phyloP scores from a whole-genome alignment of 1,140 invertebrate species.

The Polypedilum pembai region DNA sequence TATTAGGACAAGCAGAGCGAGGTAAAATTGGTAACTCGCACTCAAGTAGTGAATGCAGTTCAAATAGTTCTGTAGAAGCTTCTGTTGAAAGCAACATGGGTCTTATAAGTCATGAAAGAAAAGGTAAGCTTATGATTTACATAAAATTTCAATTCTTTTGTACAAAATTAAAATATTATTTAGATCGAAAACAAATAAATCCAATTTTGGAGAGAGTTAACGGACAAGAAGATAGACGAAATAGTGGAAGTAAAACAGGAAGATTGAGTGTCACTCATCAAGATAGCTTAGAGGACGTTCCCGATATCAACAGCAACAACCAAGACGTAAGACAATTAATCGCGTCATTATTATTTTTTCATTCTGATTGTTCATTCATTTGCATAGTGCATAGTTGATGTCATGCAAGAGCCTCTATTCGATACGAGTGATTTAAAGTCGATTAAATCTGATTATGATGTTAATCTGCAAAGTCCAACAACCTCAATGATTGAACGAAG shows the following conservation, averaged over 20 bases:
- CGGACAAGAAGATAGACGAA: constrained; percentile 36
- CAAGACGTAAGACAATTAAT: constrained; percentile 44
- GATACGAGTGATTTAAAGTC: constrained; percentile 44
- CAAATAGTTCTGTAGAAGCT: constrained; percentile 43
- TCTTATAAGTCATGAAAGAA: constrained; percentile 41
- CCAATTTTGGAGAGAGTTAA: constrained; percentile 33
- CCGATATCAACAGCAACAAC: constrained; percentile 38
- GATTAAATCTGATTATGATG: constrained; percentile 40
- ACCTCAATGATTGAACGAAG: constrained; percentile 42
- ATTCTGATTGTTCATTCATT: constrained; percentile 29
- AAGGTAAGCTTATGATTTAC: constrained; percentile 35
- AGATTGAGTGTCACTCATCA: constrained; percentile 33
- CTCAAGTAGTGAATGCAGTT: constrained; percentile 43
- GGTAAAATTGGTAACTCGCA: constrained; percentile 42
- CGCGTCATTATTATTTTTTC: neutral
- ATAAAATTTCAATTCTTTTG: neutral
- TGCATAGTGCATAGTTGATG: constrained; percentile 33
- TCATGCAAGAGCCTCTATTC: constrained; percentile 44
- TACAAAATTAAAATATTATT: neutral
- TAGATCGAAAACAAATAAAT: constrained; percentile 30
- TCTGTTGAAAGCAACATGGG: constrained; percentile 42
- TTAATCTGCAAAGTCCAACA: constrained; percentile 29
- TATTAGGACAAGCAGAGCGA: constrained; percentile 41
- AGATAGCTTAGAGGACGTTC: constrained; percentile 36
- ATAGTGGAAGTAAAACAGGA: constrained; percentile 42